phyloP scores from a whole-genome alignment of 2,888 invertebrate species.

The Disparrhopalites patrizii region DNA sequence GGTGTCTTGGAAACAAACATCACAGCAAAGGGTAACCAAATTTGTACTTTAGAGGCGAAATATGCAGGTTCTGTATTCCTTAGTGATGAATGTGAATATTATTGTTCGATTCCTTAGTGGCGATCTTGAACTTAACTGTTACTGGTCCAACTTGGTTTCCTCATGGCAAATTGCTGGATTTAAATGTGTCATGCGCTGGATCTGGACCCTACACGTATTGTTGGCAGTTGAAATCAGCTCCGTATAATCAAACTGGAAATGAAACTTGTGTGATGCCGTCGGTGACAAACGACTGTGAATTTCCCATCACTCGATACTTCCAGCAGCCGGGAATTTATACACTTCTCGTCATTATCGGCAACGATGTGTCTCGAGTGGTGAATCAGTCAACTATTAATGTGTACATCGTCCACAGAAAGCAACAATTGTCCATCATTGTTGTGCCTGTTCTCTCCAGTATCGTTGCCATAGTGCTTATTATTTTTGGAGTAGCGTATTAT shows the following conservation, averaged over 20 bases:
- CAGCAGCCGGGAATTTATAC: conserved; percentile 64
- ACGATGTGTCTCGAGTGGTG: conserved; percentile 67
- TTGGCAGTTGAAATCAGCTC: conserved; percentile 61
- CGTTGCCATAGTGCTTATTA: conserved; percentile 73
- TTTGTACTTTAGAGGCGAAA: not conserved
- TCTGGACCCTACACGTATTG: conserved; percentile 71
- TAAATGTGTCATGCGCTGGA: conserved; percentile 67
- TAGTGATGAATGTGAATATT: not conserved
- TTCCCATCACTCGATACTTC: conserved; percentile 66
- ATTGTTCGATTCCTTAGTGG: conserved; percentile 58
- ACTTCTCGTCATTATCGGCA: conserved; percentile 71
- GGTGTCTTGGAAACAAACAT: conserved; percentile 68
- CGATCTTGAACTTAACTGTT: conserved; percentile 65
- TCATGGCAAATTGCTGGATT: conserved; percentile 69
- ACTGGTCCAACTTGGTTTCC: conserved; percentile 77
- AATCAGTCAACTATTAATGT: conserved; percentile 72
- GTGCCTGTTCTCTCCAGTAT: conserved; percentile 79
- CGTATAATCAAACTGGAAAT: conserved; percentile 52
- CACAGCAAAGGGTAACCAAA: conserved; percentile 62
- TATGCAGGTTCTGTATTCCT: too few species aligned
- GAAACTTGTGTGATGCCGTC: conserved; percentile 36
- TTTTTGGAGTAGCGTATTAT: conserved; percentile 84
- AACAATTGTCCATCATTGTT: conserved; percentile 81
- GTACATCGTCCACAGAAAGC: conserved; percentile 74
- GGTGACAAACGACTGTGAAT: conserved; percentile 56